phyloP scores from a whole-genome alignment of 2,888 invertebrate species.

The Phymatocera aterrima region DNA sequence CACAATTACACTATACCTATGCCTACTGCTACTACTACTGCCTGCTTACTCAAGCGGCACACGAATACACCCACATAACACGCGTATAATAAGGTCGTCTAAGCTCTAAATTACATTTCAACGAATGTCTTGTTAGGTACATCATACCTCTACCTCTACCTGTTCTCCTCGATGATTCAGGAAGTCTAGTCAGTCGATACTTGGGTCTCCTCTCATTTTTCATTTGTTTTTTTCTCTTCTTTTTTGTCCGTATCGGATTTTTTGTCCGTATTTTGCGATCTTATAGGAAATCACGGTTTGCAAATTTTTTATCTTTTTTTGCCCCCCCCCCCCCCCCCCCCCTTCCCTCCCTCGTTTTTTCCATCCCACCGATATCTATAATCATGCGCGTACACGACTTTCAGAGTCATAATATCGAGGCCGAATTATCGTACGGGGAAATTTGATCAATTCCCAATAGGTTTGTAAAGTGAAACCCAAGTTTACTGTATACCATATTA shows the following conservation, averaged over 20 bases:
- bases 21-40: background rate
- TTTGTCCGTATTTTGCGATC: too few relatives aligned
- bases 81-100: background rate
- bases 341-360: background rate
- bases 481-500: background rate
- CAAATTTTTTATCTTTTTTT: background rate
- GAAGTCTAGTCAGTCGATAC: background rate
- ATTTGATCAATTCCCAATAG: conserved; percentile 20
- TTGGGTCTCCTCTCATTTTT: background rate
- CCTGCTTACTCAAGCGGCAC: background rate
- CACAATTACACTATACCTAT: background rate
- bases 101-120: conserved; percentile 1
- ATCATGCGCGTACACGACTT: too few relatives aligned
- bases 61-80: background rate
- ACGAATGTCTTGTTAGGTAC: background rate
- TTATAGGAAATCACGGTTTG: background rate
- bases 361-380: background rate
- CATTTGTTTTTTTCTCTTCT: too few relatives aligned
- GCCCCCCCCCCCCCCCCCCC: background rate
- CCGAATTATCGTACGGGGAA: background rate
- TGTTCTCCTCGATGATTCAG: background rate
- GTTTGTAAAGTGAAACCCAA: background rate
- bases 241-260: too few relatives aligned
- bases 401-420: background rate
- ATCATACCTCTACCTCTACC: too few relatives aligned